Conservation (phyloP, 2,888 invertebrate genomes). For the Spodoptera littoralis region DNA sequence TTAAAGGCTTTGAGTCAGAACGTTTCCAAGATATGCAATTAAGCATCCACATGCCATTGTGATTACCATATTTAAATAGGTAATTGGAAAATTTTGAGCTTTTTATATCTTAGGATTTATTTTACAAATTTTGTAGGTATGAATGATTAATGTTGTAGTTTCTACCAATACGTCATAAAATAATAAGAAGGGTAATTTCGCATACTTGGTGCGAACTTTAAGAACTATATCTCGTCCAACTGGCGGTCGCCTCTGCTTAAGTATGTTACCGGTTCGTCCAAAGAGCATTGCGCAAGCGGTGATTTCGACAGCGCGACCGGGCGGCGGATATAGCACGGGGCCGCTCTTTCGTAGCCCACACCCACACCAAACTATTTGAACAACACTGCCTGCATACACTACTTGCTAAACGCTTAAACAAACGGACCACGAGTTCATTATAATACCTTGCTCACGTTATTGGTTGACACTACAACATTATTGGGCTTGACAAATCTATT, state of each 20-base stretch:
- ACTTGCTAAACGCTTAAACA: slow-evolving; percentile 79
- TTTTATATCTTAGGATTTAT: slow-evolving; percentile 1
- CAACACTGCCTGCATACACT: slow-evolving; percentile 72
- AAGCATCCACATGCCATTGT: slow-evolving; percentile 31
- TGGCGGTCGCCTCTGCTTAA: slow-evolving; percentile 66
- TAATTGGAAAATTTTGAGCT: slow-evolving; percentile 17
- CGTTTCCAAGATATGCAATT: slow-evolving; percentile 28
- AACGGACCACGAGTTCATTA: slow-evolving; percentile 70
- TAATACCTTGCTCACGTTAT: slow-evolving; percentile 71
- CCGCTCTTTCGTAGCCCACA: slow-evolving; percentile 81
- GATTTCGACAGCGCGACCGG: slow-evolving; percentile 81
- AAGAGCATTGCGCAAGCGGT: slow-evolving; percentile 81
- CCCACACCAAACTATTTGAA: slow-evolving; percentile 80
- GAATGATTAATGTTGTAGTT: neutral
- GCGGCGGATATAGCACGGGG: slow-evolving; percentile 86
- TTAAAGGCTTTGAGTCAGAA: slow-evolving; percentile 28
- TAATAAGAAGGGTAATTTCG: slow-evolving; percentile 28
- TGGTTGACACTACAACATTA: slow-evolving; percentile 64
- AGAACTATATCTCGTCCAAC: slow-evolving; percentile 66
- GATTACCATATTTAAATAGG: slow-evolving; percentile 23
- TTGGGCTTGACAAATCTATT: slow-evolving; percentile 44
- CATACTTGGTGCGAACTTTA: slow-evolving; percentile 52
- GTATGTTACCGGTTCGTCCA: slow-evolving; percentile 77
- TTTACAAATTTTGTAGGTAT: neutral
- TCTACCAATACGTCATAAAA: neutral